phyloP scores from a whole-genome alignment of 2,113 vertebrate genomes.

The Anolis sagrei region DNA sequence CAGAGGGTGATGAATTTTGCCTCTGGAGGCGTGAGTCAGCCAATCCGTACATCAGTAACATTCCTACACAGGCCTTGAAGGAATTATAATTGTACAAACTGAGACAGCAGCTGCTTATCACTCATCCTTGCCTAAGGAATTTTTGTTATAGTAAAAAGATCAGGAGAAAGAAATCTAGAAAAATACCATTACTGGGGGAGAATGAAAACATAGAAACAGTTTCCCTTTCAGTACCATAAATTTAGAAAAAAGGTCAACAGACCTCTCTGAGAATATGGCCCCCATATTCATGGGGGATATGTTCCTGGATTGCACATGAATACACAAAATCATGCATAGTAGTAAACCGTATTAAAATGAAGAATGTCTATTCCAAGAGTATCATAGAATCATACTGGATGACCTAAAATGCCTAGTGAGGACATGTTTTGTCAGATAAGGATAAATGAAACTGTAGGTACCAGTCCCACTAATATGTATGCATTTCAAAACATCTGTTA shows the following conservation, averaged over 20 bases:
- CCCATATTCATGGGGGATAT: too few relatives aligned
- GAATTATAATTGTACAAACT: constrained; percentile 74
- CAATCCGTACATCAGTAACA: constrained; percentile 55
- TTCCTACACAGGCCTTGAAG: constrained; percentile 67
- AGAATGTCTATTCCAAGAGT: too few relatives aligned
- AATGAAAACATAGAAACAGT: constrained; percentile 44
- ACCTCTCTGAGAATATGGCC: neutral
- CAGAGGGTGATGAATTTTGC: constrained; percentile 51
- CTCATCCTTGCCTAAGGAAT: constrained; percentile 74
- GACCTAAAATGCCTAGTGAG: too few relatives aligned
- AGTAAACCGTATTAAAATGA: too few relatives aligned
- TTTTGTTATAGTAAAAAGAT: constrained; percentile 71
- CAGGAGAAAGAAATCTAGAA: constrained; percentile 73
- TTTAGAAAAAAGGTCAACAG: constrained; percentile 26
- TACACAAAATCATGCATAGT: too few relatives aligned
- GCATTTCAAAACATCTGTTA: neutral
- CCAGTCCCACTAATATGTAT: too few relatives aligned
- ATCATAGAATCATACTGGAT: too few relatives aligned
- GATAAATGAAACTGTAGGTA: too few relatives aligned
- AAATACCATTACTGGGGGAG: constrained; percentile 58
- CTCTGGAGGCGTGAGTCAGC: constrained; percentile 19
- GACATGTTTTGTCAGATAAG: too few relatives aligned
- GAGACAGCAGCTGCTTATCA: constrained; percentile 75
- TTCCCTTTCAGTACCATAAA: constrained; percentile 17
- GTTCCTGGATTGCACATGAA: too few relatives aligned